These are phyloP conservation scores for Clarias pachynema DNA, from an alignment of 2,797 vertebrate genomes.

Conservation along the genomic window DNA sequence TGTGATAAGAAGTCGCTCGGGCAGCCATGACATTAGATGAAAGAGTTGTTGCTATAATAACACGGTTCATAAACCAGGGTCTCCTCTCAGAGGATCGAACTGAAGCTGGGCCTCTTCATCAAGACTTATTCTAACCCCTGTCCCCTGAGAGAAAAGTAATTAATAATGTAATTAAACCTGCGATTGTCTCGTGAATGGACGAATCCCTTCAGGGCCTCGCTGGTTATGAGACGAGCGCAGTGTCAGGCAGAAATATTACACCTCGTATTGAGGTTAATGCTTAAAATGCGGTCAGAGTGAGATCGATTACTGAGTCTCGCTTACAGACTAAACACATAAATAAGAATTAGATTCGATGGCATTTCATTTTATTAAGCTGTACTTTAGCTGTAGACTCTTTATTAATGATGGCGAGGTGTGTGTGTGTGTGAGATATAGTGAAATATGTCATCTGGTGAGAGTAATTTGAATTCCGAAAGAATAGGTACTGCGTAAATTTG, in stretches of 20 bases:
- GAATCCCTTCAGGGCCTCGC: slow-evolving; percentile 24
- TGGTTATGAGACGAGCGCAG: slow-evolving; percentile 34
- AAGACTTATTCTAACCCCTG: slow-evolving; percentile 25
- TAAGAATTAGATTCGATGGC: not conserved
- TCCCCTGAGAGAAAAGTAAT: slow-evolving; percentile 53
- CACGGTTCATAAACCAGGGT: slow-evolving; percentile 21
- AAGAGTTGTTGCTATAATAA: slow-evolving; percentile 33
- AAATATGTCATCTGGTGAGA: not conserved
- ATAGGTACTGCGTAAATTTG: not conserved
- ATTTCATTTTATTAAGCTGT: not conserved
- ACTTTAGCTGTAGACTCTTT: not conserved
- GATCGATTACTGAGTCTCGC: not conserved
- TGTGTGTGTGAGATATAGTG: no score
- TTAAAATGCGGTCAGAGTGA: slow-evolving; percentile 3
- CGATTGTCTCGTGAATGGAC: slow-evolving; percentile 43
- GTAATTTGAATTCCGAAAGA: not conserved
- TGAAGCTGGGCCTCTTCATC: slow-evolving; percentile 36
- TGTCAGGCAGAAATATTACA: slow-evolving; percentile 32
- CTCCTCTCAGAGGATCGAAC: slow-evolving; percentile 30
- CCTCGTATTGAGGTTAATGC: slow-evolving; percentile 6
- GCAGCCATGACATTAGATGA: slow-evolving; percentile 23
- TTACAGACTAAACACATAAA: slow-evolving; percentile 1
- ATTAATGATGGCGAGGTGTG: not conserved
- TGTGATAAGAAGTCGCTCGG: slow-evolving; percentile 5
- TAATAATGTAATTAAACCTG: slow-evolving; percentile 58